Percentiles rank a stretch among this genome's conserved stretches.
Conservation (phyloP, 2,888 invertebrate species). For the Autographa pulchrina region DNA sequence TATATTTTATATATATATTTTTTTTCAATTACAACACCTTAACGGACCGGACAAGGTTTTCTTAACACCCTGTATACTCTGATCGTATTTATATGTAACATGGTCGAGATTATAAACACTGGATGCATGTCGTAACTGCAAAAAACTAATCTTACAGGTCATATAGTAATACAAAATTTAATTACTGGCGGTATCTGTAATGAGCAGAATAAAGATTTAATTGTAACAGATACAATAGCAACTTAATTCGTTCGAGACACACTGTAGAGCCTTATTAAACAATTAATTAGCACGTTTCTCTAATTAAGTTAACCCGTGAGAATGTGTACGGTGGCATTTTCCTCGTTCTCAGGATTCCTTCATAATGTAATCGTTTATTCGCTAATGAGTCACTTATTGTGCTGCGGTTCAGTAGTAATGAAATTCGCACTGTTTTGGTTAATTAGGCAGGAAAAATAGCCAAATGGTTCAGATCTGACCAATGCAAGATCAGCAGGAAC, state of each 20-base stretch:
- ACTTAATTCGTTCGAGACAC: not conserved
- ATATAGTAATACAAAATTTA: no score
- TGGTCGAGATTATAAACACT: no score
- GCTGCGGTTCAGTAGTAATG: not conserved
- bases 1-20: no score
- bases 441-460: not conserved
- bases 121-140: no score
- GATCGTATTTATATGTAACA: no score
- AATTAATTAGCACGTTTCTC: slow-evolving; percentile 4
- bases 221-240: not conserved
- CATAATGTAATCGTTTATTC: not conserved
- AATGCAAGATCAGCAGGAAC: not conserved
- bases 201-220: not conserved
- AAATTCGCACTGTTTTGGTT: not conserved
- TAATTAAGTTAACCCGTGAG: slow-evolving; percentile 4
- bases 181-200: no score
- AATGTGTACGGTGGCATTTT: not conserved
- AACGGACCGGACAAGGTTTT: no score
- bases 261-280: not conserved
- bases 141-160: not conserved
- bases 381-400: slow-evolving; percentile 1
- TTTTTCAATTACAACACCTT: no score
- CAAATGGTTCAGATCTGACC: not conserved
- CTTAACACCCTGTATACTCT: no score
- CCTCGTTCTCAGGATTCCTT: slow-evolving; percentile 1